Evolutionary conservation across 2,113 vertebrate species (phyloP).

Genomic region (Tauraco erythrolophus): DNA sequence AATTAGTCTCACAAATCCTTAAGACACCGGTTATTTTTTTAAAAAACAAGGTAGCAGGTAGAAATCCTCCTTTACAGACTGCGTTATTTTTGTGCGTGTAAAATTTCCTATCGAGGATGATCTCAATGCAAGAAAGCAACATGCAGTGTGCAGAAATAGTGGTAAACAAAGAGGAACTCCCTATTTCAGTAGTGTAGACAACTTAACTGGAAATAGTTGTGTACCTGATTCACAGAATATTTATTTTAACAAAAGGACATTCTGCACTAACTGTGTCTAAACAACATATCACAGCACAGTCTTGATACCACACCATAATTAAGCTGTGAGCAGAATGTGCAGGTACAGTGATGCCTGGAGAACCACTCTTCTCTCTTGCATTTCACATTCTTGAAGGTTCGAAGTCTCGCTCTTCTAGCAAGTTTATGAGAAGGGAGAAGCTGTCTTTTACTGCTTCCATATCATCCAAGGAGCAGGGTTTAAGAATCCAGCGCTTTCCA

Average conservation of each 20-base stretch:
- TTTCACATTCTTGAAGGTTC: conserved; percentile 91
- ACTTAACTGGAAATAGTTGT: conserved; percentile 54
- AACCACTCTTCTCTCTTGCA: neutral
- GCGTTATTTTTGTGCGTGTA: neutral
- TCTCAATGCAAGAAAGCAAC: conserved; percentile 44
- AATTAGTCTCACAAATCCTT: neutral
- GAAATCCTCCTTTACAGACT: neutral
- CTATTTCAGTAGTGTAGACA: conserved; percentile 79
- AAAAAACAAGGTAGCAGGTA: neutral
- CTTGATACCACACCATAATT: conserved; percentile 54
- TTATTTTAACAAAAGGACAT: conserved; percentile 56
- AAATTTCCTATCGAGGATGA: conserved; percentile 31
- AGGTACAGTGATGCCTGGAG: conserved; percentile 48
- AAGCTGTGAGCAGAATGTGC: conserved; percentile 46
- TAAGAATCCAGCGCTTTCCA: conserved; percentile 96
- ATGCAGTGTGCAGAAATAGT: conserved; percentile 55
- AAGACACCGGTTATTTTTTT: neutral
- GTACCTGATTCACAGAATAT: conserved; percentile 62
- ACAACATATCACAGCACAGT: conserved; percentile 22
- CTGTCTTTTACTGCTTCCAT: conserved; percentile 91
- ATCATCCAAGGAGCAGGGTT: conserved; percentile 89
- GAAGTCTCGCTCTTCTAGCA: conserved; percentile 92
- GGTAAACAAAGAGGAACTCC: conserved; percentile 72
- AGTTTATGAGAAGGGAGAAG: conserved; percentile 90
- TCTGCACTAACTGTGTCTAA: conserved; percentile 45